Evolutionary conservation across 2,113 vertebrate genomes (phyloP).

Genomic region (Myotis yumanensis): DNA sequence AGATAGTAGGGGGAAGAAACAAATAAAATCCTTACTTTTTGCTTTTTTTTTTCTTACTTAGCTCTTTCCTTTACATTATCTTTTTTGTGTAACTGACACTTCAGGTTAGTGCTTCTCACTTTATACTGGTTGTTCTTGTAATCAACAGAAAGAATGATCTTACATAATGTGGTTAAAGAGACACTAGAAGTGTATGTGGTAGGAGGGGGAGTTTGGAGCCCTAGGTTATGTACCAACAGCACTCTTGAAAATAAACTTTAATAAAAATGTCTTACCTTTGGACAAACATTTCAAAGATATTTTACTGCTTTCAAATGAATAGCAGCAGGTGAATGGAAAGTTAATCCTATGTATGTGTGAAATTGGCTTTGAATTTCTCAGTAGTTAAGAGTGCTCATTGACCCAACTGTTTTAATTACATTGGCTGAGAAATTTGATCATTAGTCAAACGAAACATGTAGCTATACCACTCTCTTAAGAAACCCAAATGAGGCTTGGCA

Average conservation of each 20-base stretch:
- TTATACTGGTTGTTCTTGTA: background rate
- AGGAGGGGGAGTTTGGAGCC: background rate
- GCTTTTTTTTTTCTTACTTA: background rate
- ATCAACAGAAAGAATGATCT: background rate
- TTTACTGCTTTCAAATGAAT: slow-evolving; percentile 43
- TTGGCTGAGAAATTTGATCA: slow-evolving; percentile 21
- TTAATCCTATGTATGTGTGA: background rate
- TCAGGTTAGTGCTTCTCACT: background rate
- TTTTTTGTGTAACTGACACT: background rate
- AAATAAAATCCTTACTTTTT: background rate
- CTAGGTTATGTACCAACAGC: background rate
- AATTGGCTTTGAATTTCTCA: background rate
- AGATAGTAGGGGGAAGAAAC: background rate
- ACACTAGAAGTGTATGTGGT: background rate
- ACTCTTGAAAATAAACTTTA: slow-evolving; percentile 34
- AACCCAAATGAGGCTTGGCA: background rate
- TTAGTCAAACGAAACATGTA: slow-evolving; percentile 57
- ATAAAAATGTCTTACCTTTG: slow-evolving; percentile 8
- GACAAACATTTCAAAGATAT: slow-evolving; percentile 40
- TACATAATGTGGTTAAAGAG: background rate
- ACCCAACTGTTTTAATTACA: slow-evolving; percentile 8
- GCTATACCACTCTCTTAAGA: background rate
- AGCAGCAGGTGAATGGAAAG: slow-evolving; percentile 37
- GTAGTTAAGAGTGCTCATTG: slow-evolving; percentile 11
- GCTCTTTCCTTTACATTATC: background rate